Evolutionary conservation across 2,113 vertebrate species (phyloP).

Genomic region (Solea solea): DNA sequence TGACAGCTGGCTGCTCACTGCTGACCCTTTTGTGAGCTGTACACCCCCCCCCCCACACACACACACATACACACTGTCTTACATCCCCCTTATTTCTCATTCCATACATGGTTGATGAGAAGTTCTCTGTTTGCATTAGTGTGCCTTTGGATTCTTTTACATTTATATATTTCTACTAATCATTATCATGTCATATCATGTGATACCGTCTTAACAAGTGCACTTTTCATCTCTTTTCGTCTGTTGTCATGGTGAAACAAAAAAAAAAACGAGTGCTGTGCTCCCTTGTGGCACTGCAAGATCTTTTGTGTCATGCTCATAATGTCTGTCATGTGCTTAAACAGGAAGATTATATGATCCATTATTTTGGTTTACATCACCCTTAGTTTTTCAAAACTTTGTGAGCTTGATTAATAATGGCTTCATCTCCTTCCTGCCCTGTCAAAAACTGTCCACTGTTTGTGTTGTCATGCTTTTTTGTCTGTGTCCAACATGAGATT

Average conservation of each 20-base stretch:
- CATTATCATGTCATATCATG: neutral
- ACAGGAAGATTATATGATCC: neutral
- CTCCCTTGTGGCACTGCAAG: slow-evolving; percentile 33
- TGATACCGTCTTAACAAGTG: slow-evolving; percentile 25
- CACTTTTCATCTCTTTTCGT: slow-evolving; percentile 20
- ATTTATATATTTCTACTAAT: neutral
- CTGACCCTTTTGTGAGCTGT: slow-evolving; percentile 56
- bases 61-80: slow-evolving; percentile 28
- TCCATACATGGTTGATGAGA: slow-evolving; percentile 13
- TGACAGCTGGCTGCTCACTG: slow-evolving; percentile 70
- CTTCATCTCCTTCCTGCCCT: slow-evolving; percentile 18
- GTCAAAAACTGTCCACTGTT: slow-evolving; percentile 31
- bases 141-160: slow-evolving; percentile 23
- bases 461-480: neutral
- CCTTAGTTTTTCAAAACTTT: slow-evolving; percentile 9
- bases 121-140: slow-evolving; percentile 19
- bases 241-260: slow-evolving; percentile 31
- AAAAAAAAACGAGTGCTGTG: slow-evolving; percentile 47
- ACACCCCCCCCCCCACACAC: neutral
- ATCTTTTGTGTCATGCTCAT: slow-evolving; percentile 18
- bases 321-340: slow-evolving; percentile 5
- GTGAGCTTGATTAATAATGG: slow-evolving; percentile 34
- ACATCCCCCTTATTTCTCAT: slow-evolving; percentile 33
- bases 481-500: neutral
- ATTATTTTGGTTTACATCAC: neutral